Evolutionary conservation across 2,113 vertebrate genomes (phyloP), one percentile per base, ranked within the genome.

Genomic region (Thryonomys swinderianus): DNA sequence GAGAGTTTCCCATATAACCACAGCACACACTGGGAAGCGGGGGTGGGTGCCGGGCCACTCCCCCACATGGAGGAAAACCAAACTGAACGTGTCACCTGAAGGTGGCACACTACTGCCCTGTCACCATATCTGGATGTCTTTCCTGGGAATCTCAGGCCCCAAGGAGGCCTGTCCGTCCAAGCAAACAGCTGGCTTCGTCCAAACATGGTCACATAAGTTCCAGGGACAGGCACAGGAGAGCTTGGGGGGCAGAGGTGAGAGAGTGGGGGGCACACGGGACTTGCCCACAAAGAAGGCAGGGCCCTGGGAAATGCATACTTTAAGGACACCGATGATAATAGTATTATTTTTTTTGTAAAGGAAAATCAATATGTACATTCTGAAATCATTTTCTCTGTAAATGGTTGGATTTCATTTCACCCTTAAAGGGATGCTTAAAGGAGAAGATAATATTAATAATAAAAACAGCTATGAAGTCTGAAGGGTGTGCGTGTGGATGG

Each of bases 381-480:
- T 98, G 98, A 99, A 99, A 99, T 99, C 98, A 98, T 98, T 99
- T 98, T 98, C 98, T 99, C 98, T 98, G 98, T 98, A 99, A 99
- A 99, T 99, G 98, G 98, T 98, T 99, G 98, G 97, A 98, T 98
- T 99, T 99, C 98, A 98, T 99, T 99, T 99, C 98, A 98, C 98
- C 98, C 98, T 99, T 99, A 98, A 99, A 99, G 98, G 98, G 98
- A 98, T 99, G 98, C 97, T 98, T 98, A 98, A 98, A 98, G 97
- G 97, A 98, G 97, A 97, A 98, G 96, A 98, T 98, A 98, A 98
- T 98, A 98, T 98, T 98, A 98, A 98, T 98, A 98, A 97, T 96
- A 97, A 98, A 97, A 98, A 97, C 97, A 97, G 84, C 95, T 96
- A 96, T 96, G 79, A 98, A 97, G 90, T 97, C 97, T 97, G 96